Conservation (phyloP, 2,888 invertebrate genomes). For the Limnephilus rhombicus region DNA sequence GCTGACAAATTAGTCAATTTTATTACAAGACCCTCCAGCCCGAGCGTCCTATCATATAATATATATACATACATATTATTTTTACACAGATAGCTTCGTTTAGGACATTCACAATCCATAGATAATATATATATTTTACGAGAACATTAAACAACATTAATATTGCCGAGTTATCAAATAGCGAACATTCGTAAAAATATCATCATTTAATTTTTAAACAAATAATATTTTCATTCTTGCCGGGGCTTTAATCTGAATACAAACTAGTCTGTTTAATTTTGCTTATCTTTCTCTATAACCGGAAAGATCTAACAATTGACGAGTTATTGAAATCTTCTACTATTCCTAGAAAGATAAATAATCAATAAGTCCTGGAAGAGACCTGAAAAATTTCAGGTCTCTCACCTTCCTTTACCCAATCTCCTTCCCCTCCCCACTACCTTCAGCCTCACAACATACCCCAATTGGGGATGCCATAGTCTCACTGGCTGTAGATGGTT, state of each 20-base stretch:
- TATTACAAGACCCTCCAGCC: not conserved
- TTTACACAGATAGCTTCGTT: not conserved
- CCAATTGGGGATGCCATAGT: too few relatives aligned
- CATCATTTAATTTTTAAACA: not conserved
- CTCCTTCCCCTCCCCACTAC: too few relatives aligned
- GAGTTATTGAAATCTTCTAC: too few relatives aligned
- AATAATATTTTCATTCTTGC: not conserved
- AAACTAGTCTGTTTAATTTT: too few relatives aligned
- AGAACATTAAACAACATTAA: not conserved
- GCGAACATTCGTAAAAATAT: not conserved
- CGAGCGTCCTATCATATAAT: not conserved
- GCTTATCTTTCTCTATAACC: not conserved
- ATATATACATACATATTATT: not conserved
- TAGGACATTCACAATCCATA: not conserved
- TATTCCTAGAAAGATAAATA: too few relatives aligned
- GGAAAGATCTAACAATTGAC: too few relatives aligned
- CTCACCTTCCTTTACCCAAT: too few relatives aligned
- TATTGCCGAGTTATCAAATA: not conserved
- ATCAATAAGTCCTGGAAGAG: too few relatives aligned
- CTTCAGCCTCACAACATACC: too few relatives aligned
- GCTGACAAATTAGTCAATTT: not conserved
- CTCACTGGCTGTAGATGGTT: too few relatives aligned
- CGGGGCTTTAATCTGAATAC: not conserved
- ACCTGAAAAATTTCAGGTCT: too few relatives aligned
- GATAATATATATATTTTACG: not conserved